Evolutionary conservation across 2,888 invertebrate species (phyloP).

Genomic region (Ischnus inquisitorius): DNA sequence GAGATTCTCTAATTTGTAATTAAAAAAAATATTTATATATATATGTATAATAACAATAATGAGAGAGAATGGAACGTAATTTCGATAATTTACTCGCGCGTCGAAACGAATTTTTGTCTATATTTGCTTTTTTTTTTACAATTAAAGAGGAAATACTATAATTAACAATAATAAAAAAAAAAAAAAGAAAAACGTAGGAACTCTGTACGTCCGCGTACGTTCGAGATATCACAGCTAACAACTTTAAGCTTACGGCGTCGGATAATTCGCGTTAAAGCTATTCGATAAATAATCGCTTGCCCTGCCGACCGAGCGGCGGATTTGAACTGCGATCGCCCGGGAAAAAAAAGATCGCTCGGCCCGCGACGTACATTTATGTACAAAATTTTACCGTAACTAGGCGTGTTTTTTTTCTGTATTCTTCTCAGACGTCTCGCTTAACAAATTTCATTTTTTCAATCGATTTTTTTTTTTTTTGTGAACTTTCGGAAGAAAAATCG

Average conservation of each 20-base stretch:
- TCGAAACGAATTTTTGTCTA: constrained; percentile 1
- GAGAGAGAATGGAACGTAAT: constrained; percentile 31
- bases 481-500: constrained; percentile 12
- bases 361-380: constrained; percentile 66
- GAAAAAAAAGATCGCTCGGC: constrained; percentile 57
- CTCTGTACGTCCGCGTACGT: constrained; percentile 82
- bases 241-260: constrained; percentile 79
- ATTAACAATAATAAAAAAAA: constrained; percentile 69
- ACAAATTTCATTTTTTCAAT: constrained; percentile 29
- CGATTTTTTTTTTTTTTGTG: constrained; percentile 12
- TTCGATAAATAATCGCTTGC: constrained; percentile 63
- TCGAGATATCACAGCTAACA: constrained; percentile 84
- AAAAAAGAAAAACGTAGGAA: constrained; percentile 84
- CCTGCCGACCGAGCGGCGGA: constrained; percentile 54
- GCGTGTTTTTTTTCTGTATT: background rate
- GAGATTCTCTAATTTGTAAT: constrained; percentile 60
- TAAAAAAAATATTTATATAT: constrained; percentile 47
- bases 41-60: too few species aligned
- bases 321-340: constrained; percentile 45
- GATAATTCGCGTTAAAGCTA: constrained; percentile 78
- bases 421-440: constrained; percentile 3
- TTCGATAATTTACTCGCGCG: constrained; percentile 39
- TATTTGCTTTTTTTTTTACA: constrained; percentile 4
- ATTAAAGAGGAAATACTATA: constrained; percentile 51
- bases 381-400: constrained; percentile 59